Percentiles rank a stretch among this genome's conserved stretches.
phyloP scores from a whole-genome alignment of 1,140 invertebrate species.

The Laupala kohalensis region DNA sequence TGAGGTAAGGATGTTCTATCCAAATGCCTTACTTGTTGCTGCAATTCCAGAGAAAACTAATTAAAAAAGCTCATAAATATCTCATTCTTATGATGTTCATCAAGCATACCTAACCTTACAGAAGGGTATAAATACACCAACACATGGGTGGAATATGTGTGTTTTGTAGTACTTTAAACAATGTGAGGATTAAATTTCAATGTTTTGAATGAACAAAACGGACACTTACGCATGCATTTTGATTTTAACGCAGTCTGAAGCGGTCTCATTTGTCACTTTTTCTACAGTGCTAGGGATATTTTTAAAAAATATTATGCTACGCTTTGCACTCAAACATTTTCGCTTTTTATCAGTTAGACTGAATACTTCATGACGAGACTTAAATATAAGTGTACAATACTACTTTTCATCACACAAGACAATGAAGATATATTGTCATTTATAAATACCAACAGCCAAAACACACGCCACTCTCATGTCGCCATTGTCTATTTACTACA shows the following conservation, averaged over 20 bases:
- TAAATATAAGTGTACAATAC: background rate
- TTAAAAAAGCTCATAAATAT: no score
- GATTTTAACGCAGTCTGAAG: conserved; percentile 2
- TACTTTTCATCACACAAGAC: background rate
- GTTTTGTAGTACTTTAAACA: background rate
- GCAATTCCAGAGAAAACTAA: no score
- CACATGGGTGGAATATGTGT: background rate
- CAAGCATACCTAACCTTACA: background rate
- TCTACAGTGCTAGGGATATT: background rate
- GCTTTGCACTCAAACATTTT: background rate
- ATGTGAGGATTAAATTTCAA: background rate
- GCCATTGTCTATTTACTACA: conserved; percentile 12
- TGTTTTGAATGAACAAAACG: background rate
- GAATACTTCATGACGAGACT: background rate
- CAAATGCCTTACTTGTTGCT: background rate
- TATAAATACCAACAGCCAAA: conserved; percentile 3
- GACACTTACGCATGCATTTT: conserved; percentile 8
- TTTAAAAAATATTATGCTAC: background rate
- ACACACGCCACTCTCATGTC: conserved; percentile 12
- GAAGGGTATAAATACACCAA: background rate
- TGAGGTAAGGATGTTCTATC: background rate
- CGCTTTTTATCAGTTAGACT: background rate
- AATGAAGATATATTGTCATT: conserved; percentile 2
- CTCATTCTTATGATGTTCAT: background rate
- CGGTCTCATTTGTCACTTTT: conserved; percentile 12